Percentiles rank a stretch among this genome's conserved stretches.
Conservation (phyloP, 2,113 vertebrate genomes). For the Chloroceryle aenea region DNA sequence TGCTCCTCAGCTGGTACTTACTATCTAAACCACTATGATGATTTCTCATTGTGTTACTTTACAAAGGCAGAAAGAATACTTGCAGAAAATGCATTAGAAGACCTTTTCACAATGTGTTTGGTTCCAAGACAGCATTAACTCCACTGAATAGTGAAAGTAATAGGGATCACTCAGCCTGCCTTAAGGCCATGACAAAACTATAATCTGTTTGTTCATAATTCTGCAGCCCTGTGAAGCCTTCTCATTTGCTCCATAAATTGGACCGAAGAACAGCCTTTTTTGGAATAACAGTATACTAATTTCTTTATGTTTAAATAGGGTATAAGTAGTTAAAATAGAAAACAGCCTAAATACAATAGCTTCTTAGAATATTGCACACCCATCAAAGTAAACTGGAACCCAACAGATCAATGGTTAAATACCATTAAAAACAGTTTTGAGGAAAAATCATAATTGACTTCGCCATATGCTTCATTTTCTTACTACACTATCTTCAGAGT, state of each 20-base stretch:
- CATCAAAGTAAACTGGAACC: slow-evolving; percentile 56
- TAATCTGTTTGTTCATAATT: slow-evolving; percentile 22
- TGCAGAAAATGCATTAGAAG: not conserved
- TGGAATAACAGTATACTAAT: not conserved
- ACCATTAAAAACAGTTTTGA: slow-evolving; percentile 59
- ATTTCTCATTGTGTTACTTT: not conserved
- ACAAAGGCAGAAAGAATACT: not conserved
- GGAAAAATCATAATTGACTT: slow-evolving; percentile 67
- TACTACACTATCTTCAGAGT: slow-evolving; percentile 28
- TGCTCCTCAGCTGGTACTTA: not conserved
- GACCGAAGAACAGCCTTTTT: not conserved
- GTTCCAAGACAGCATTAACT: not conserved
- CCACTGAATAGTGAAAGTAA: not conserved
- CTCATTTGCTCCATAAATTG: not conserved
- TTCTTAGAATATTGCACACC: slow-evolving; percentile 1
- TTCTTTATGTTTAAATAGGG: slow-evolving; percentile 11
- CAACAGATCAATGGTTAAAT: slow-evolving; percentile 71
- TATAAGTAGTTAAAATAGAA: slow-evolving; percentile 27
- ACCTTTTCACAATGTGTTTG: not conserved
- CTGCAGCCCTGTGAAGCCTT: not conserved
- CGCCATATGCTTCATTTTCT: slow-evolving; percentile 62
- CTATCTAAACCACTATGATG: not conserved
- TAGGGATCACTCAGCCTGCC: slow-evolving; percentile 10
- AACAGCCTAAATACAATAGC: not conserved
- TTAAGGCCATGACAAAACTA: not conserved